These are phyloP conservation scores for Mechanitis mazaeus DNA, from an alignment of 2,888 invertebrate genomes.

Conservation along the genomic window DNA sequence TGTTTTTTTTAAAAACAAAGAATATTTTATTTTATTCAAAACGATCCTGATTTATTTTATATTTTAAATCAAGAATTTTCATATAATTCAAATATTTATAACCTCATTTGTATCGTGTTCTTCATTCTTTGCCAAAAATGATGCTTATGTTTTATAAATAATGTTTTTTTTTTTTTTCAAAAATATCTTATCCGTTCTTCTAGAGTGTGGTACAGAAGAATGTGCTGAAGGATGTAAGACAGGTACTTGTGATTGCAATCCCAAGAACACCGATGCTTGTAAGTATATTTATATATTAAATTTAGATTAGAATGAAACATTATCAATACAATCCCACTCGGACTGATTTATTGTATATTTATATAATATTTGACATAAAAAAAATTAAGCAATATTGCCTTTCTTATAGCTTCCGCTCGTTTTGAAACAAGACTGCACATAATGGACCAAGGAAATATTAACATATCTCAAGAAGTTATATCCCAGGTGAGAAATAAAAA, in stretches of 20 bases:
- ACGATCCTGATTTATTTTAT: no score
- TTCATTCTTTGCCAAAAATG: no score
- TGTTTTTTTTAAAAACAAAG: not conserved
- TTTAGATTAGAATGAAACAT: no score
- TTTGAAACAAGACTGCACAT: slow-evolving; percentile 78
- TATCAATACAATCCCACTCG: no score
- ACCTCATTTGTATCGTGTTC: no score
- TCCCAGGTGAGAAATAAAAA: slow-evolving; percentile 47
- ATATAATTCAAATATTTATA: no score
- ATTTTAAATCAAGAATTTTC: no score
- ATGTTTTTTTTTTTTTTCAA: no score
- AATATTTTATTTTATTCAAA: no score
- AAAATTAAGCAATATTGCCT: not conserved
- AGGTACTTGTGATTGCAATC: slow-evolving; percentile 58
- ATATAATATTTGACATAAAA: not conserved
- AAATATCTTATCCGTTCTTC: no score
- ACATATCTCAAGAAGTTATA: slow-evolving; percentile 60
- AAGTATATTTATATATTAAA: slow-evolving; percentile 33
- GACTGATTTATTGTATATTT: not conserved
- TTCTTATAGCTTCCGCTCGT: slow-evolving; percentile 75
- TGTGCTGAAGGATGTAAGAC: slow-evolving; percentile 58
- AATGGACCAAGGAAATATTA: slow-evolving; percentile 61
- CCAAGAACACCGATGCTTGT: slow-evolving; percentile 58
- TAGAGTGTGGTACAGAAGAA: slow-evolving; percentile 66
- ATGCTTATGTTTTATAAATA: no score